These are phyloP conservation scores for Salvelinus namaycush DNA, from an alignment of 2,113 vertebrate genomes.

Conservation along the genomic window DNA sequence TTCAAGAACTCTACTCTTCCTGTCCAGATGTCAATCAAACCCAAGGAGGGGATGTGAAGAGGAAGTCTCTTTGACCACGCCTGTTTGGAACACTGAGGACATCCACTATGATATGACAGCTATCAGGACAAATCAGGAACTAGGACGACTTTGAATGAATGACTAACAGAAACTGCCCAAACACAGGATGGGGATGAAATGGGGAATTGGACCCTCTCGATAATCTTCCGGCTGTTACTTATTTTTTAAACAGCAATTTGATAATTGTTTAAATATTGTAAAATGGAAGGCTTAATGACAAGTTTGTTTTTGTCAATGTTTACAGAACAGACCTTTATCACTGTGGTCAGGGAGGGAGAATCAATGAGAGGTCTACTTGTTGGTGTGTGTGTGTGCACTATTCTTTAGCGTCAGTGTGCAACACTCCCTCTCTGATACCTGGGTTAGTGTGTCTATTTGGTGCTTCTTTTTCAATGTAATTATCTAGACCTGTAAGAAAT, in stretches of 20 bases:
- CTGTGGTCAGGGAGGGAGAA: constrained; percentile 68
- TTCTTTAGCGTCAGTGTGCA: constrained; percentile 39
- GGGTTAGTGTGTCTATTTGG: constrained; percentile 70
- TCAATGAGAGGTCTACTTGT: constrained; percentile 21
- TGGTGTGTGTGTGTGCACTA: neutral
- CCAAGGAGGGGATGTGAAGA: constrained; percentile 73
- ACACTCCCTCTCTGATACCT: constrained; percentile 71
- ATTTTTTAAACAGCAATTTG: constrained; percentile 48
- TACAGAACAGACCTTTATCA: constrained; percentile 78
- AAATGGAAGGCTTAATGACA: constrained; percentile 36
- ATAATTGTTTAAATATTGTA: constrained; percentile 55
- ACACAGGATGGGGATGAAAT: constrained; percentile 13
- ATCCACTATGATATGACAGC: neutral
- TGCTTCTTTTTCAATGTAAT: constrained; percentile 75
- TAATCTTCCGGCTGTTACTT: constrained; percentile 21
- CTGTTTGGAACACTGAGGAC: constrained; percentile 1
- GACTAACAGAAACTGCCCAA: constrained; percentile 9
- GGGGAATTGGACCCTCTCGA: constrained; percentile 27
- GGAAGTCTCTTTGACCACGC: constrained; percentile 73
- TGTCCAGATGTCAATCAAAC: constrained; percentile 74
- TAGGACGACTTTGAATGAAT: constrained; percentile 5
- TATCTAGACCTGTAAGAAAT: constrained; percentile 67
- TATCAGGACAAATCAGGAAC: constrained; percentile 15
- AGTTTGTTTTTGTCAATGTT: constrained; percentile 65
- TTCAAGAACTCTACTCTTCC: constrained; percentile 21